Base-by-base conservation (phyloP, 2,888 invertebrate species). In the Epicampocera succincta region DNA sequence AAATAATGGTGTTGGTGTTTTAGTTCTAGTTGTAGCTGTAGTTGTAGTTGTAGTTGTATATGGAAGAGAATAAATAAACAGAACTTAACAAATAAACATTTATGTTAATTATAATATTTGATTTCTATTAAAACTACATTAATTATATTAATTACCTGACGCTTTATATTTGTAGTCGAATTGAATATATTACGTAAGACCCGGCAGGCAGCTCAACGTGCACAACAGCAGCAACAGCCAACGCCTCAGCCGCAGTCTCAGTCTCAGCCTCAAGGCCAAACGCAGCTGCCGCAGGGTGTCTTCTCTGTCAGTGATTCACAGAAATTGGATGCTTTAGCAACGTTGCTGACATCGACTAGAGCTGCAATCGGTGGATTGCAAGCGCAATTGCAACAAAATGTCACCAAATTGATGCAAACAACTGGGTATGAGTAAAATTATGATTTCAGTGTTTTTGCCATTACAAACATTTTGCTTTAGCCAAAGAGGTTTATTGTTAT, bases 291-390 rank as follows among this genome's bases (percentile, higher is more conserved):
- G 13, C 80, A 29, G 25, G 65, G 63, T 38, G 65, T 50, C 38
- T 66, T 52, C 17, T 25, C 65, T 21, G 44, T 72, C 25, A 68
- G 73, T 42, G 72, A 77, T 50, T 83, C 84, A 61, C 77, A 71
- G 38, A 84, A 63, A 19, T 75, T 91, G 44, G 87, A 89, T 33
- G 86, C 88, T 3, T 66, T 91, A 40, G 89, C 88, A 17, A 86
- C 86, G 2, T 84, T 89, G 8, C 69, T 91, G 60, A 74, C 86
- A 58, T 89, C 90, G 3, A 85, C 90, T 15, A 85, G 88, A 13
- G 69, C 77, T 13, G 85, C 85, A 13, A 83, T 86, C 58, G 85
- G 73, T 42, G 77, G 68, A 3, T 84, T 80, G 11, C 85, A 81
- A 58, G 42, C 15, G 38, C 74, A 63, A 74, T 84, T 85, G 11